Evolutionary conservation across 2,797 vertebrate species (phyloP), one percentile per base, ranked within the genome.

Genomic region (Chelmon rostratus): DNA sequence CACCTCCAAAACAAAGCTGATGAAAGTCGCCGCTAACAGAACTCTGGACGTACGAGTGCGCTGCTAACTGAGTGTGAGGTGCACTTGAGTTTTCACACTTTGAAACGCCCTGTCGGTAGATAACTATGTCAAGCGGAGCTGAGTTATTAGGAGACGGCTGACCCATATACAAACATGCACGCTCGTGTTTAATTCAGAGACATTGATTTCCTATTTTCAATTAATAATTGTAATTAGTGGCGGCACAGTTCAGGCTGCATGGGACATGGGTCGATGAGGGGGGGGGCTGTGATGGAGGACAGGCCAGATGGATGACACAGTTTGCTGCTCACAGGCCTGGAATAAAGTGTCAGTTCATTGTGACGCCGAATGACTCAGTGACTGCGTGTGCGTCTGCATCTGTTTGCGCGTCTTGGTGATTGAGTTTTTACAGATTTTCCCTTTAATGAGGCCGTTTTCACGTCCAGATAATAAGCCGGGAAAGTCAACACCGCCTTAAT

Each of bases 171-270:
- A 73, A 76, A 84, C 80, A 76, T 9, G 13, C 64, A 40, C 62
- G 74, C 85, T 76, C 81, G 86, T 78, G 79, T 94, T 95, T 96
- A 96, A 97, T 96, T 96, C 95, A 95, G 93, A 94, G 90, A 78
- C 91, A 98, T 98, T 88, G 97, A 98, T 98, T 97, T 97, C 97
- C 97, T 96, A 96, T 97, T 97, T 97, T 93, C 96, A 98, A 98
- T 98, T 97, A 98, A 98, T 98, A 97, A 97, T 96, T 96, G 95
- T 98, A 97, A 97, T 98, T 97, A 97, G 96, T 94, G 96, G 95
- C 94, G 91, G 96, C 95, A 93, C 95, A 95, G 96, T 96, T 96
- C 91, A 94, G 95, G 94, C 95, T 86, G 87, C 79, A 88, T 86
- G 93, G 78, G 94, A 79, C 76, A 91, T 54, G 90, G 95, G 96